Base-by-base conservation (phyloP, 2,888 invertebrate genomes). In the Lissocephala sabroskyi region DNA sequence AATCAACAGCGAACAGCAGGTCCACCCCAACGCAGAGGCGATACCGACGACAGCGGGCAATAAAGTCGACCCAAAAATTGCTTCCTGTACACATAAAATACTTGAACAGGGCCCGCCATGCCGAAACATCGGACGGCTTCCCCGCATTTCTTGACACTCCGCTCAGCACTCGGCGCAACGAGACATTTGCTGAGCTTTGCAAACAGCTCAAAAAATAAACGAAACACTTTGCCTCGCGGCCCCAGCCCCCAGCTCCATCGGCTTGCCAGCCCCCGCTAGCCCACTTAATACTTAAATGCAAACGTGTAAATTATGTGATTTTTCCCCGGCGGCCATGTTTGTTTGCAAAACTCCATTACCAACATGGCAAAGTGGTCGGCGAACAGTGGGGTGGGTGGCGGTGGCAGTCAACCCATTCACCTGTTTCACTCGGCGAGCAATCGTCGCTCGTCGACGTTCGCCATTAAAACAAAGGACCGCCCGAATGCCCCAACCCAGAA, bases 281-380 rank as follows among this genome's bases (percentile, higher is more conserved):
- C 71, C 68, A 74, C 68, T 70, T 70, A 70, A 70, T 75, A 70
- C 68, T 75, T 70, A 70, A 70, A 70, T 70, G 67, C 68, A 75
- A 75, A 73, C 70, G 70, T 71, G 70, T 71, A 71, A 71, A 71
- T 71, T 71, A 75, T 75, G 76, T 75, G 70, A 75, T 71, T 71
- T 75, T 73, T 71, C 70, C 75, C 70, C 70, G 73, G 70, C 73
- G 76, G 70, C 70, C 76, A 71, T 75, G 76, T 75, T 75, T 71
- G 76, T 70, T 70, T 70, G 71, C 71, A 52, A 68, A 62, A 70
- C 68, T 70, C 75, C 68, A 70, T 70, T 70, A 70, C 75, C 67
- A 75, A 68, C 75, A 70, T 70, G 71, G n/a, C n/a, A 70, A 74
- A 71, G 70, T 61, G 58, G 61, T 23, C 23, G 7, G 23, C 3